These are phyloP conservation scores for Megaceryle torquata DNA, from an alignment of 2,113 vertebrate species.

Conservation along the genomic window DNA sequence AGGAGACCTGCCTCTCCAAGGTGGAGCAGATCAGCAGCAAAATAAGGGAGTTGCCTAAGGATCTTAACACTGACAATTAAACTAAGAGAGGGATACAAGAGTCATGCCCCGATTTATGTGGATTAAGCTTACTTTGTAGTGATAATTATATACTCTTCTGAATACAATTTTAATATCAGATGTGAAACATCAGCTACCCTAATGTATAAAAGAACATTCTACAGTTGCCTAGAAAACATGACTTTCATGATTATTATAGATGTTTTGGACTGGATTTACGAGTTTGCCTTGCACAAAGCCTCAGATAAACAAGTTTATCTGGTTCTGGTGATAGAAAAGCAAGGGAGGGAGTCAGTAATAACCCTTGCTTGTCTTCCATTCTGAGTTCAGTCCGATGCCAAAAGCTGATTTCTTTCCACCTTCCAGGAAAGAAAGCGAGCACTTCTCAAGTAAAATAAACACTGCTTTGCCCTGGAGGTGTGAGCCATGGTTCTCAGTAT, in stretches of 20 bases:
- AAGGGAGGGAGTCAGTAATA: background rate
- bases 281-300: background rate
- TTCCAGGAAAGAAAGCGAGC: conserved; percentile 18
- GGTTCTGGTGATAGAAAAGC: conserved; percentile 49
- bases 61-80: conserved; percentile 36
- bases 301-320: conserved; percentile 62
- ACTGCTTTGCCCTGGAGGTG: background rate
- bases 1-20: background rate
- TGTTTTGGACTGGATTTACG: conserved; percentile 50
- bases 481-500: background rate
- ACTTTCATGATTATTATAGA: conserved; percentile 29
- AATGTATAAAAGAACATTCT: conserved; percentile 28
- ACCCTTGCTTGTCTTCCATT: background rate
- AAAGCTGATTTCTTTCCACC: conserved; percentile 9
- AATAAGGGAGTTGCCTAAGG: conserved; percentile 33
- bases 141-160: conserved; percentile 49
- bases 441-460: background rate
- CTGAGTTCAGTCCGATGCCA: background rate
- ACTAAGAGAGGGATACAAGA: conserved; percentile 24
- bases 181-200: conserved; percentile 39
- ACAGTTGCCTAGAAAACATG: conserved; percentile 26
- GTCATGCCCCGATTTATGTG: conserved; percentile 45
- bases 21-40: conserved; percentile 48
- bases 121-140: conserved; percentile 64
- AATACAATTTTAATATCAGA: conserved; percentile 54